These are phyloP conservation scores for Burhinus oedicnemus DNA, from an alignment of 2,113 vertebrate genomes.

Conservation along the genomic window DNA sequence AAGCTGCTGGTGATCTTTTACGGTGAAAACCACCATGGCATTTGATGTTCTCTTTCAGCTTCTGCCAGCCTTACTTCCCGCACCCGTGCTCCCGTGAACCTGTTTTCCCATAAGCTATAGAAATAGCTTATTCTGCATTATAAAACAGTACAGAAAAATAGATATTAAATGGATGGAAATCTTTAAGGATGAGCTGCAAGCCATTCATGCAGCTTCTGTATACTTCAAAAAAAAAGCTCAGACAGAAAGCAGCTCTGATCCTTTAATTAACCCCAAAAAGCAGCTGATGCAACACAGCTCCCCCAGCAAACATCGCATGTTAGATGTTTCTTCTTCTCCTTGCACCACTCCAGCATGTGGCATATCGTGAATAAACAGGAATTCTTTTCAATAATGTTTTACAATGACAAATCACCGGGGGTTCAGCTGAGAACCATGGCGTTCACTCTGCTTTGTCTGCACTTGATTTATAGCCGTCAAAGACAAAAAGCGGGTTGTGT, in stretches of 20 bases:
- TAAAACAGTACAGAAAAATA: not conserved
- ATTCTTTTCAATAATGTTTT: not conserved
- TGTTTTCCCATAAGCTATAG: not conserved
- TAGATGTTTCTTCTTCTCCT: not conserved
- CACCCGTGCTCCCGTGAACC: accelerated
- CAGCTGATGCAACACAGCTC: not conserved
- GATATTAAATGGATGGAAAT: not conserved
- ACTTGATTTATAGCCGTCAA: not conserved
- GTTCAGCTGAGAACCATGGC: not conserved
- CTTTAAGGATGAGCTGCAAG: not conserved
- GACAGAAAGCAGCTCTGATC: not conserved
- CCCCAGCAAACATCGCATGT: not conserved
- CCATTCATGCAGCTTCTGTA: not conserved
- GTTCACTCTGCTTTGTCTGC: not conserved
- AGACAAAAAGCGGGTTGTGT: not conserved
- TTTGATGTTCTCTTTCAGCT: not conserved
- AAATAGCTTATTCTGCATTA: not conserved
- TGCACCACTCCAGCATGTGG: not conserved
- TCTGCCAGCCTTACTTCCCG: not conserved
- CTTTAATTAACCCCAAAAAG: not conserved
- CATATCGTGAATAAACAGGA: not conserved
- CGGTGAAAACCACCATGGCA: not conserved
- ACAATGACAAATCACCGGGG: not conserved
- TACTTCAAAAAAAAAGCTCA: not conserved
- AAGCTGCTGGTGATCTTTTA: not conserved